Evolutionary conservation across 2,888 invertebrate genomes (phyloP).

Genomic region (Ommatoiulus sabulosus): DNA sequence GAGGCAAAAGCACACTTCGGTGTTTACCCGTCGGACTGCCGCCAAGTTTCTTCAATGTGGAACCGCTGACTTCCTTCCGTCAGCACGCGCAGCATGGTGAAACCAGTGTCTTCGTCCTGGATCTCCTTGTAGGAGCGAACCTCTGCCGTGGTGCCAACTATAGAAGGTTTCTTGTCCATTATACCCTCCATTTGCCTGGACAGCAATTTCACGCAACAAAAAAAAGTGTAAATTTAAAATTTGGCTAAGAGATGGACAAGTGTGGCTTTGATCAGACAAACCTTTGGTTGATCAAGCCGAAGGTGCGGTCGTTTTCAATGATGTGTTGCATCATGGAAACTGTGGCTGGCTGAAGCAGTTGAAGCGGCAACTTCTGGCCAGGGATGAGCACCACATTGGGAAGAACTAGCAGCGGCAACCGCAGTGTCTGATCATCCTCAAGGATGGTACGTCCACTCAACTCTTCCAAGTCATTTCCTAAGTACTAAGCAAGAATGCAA

Average conservation of each 20-base stretch:
- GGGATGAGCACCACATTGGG: conserved; percentile 78
- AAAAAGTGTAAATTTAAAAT: not conserved
- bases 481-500: conserved; percentile 69
- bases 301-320: conserved; percentile 74
- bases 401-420: conserved; percentile 73
- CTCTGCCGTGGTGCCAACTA: conserved; percentile 76
- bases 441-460: conserved; percentile 76
- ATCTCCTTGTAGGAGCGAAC: conserved; percentile 75
- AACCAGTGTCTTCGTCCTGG: conserved; percentile 68
- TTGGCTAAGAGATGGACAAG: not conserved
- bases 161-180: conserved; percentile 65
- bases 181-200: conserved; percentile 60
- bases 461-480: conserved; percentile 74
- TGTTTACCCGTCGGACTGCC: conserved; percentile 68
- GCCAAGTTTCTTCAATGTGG: conserved; percentile 71
- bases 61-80: conserved; percentile 84
- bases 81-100: conserved; percentile 73
- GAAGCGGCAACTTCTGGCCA: conserved; percentile 82
- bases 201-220: not conserved
- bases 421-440: conserved; percentile 69
- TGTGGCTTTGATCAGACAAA: conserved; percentile 58
- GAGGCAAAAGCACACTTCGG: not conserved
- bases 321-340: conserved; percentile 74
- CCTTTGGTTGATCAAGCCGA: conserved; percentile 74
- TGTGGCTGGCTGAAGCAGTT: conserved; percentile 72